These are phyloP conservation scores for Ennomos fuscantarius DNA, from an alignment of 2,888 invertebrate genomes.

Conservation along the genomic window DNA sequence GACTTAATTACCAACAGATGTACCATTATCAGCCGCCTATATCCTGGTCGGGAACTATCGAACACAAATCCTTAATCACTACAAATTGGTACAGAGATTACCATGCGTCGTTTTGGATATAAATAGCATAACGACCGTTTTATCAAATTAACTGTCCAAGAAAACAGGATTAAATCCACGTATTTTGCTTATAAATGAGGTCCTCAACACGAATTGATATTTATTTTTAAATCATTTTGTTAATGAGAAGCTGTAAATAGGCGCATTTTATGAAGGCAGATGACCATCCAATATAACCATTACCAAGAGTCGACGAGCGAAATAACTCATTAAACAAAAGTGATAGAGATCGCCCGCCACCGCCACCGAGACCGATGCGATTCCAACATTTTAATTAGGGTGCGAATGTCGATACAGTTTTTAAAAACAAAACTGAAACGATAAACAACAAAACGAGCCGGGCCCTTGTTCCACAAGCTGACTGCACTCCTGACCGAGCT, in stretches of 20 bases:
- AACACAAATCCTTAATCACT: conserved; percentile 14
- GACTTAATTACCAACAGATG: conserved; percentile 39
- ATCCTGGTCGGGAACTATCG: conserved; percentile 33
- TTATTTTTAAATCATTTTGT: conserved; percentile 25
- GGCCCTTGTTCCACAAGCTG: conserved; percentile 36
- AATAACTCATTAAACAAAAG: conserved; percentile 79
- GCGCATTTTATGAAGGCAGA: conserved; percentile 35
- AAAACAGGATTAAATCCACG: conserved; percentile 13
- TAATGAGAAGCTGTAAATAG: conserved; percentile 39
- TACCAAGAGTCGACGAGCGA: conserved; percentile 52
- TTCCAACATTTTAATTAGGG: conserved; percentile 81
- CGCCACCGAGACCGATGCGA: conserved; percentile 63
- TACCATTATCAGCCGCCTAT: conserved; percentile 30
- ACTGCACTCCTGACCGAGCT: conserved; percentile 40
- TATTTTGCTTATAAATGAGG: conserved; percentile 24
- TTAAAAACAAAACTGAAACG: conserved; percentile 26
- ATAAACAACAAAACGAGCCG: conserved; percentile 20
- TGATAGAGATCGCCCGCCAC: conserved; percentile 72
- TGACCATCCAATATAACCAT: conserved; percentile 43
- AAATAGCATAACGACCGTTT: background rate
- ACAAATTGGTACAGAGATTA: background rate
- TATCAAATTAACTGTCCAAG: conserved; percentile 13
- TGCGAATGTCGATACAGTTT: conserved; percentile 57
- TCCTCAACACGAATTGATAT: conserved; percentile 21
- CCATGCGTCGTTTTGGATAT: background rate